Evolutionary conservation across 2,888 invertebrate genomes (phyloP).

Genomic region (Nezara viridula): DNA sequence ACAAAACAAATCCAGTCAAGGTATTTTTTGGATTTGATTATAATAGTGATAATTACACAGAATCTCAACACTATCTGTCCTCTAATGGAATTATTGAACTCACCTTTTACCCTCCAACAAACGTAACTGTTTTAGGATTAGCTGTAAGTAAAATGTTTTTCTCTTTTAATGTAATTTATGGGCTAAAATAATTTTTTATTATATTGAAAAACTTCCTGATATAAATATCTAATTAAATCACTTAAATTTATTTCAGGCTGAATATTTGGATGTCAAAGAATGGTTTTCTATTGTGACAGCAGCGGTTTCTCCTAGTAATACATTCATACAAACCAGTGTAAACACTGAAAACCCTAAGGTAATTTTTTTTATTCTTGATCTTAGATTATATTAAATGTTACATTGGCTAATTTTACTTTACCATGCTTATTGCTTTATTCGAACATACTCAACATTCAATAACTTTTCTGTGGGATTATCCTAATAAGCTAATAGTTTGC

Average conservation of each 20-base stretch:
- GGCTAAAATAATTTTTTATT: constrained; percentile 4
- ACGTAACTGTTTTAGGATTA: constrained; percentile 78
- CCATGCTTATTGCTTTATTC: no score
- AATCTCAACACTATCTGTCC: constrained; percentile 73
- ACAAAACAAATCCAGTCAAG: constrained; percentile 73
- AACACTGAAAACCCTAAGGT: constrained; percentile 73
- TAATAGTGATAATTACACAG: constrained; percentile 73
- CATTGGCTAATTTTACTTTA: neutral
- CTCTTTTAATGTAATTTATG: neutral
- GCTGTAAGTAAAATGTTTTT: constrained; percentile 72
- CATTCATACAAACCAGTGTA: constrained; percentile 74
- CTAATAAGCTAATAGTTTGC: no score
- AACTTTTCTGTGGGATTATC: no score
- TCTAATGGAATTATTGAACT: constrained; percentile 77
- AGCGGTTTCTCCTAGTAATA: constrained; percentile 76
- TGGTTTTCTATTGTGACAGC: constrained; percentile 81
- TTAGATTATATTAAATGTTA: neutral
- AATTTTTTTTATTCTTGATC: constrained; percentile 59
- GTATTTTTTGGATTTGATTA: constrained; percentile 76
- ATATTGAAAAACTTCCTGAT: constrained; percentile 21
- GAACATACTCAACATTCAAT: no score
- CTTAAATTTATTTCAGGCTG: constrained; percentile 72
- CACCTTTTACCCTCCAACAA: constrained; percentile 74
- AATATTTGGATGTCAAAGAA: constrained; percentile 84
- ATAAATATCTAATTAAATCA: constrained; percentile 56